Conservation (phyloP, 1,140 invertebrate genomes). For the Caerostris extrusa region DNA sequence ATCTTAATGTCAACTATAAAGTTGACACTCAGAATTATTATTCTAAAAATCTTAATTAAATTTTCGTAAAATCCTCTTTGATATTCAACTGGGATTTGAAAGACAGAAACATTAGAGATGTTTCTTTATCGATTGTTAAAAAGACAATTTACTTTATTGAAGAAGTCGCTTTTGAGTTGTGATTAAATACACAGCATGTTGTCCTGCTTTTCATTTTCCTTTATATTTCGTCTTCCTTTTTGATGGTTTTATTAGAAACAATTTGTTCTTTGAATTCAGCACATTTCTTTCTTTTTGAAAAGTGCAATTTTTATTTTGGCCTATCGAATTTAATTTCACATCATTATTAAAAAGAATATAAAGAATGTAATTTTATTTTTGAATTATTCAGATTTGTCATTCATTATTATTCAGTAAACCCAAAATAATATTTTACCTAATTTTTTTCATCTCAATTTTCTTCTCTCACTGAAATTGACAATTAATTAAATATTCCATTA, state of each 20-base stretch:
- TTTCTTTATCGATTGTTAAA: not conserved
- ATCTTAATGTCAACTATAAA: no score
- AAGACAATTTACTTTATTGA: not conserved
- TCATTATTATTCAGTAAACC: no score
- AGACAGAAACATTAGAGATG: not conserved
- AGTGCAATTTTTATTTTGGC: no score
- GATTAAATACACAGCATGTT: not conserved
- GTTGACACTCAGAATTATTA: not conserved
- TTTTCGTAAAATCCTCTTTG: not conserved
- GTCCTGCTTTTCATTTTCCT: not conserved
- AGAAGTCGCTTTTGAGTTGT: not conserved
- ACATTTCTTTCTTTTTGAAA: no score
- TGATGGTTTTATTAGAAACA: not conserved
- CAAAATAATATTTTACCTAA: no score
- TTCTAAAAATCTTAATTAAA: not conserved
- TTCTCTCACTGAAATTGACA: no score
- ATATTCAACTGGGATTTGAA: not conserved
- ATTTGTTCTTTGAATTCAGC: not conserved
- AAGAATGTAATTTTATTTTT: no score
- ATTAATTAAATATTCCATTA: no score
- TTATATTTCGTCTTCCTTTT: not conserved
- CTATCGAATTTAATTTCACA: no score
- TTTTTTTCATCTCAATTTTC: no score
- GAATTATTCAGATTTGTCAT: no score
- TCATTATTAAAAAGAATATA: no score